These are phyloP conservation scores for Trichonephila clavata DNA, from an alignment of 1,140 invertebrate species.

Conservation along the genomic window DNA sequence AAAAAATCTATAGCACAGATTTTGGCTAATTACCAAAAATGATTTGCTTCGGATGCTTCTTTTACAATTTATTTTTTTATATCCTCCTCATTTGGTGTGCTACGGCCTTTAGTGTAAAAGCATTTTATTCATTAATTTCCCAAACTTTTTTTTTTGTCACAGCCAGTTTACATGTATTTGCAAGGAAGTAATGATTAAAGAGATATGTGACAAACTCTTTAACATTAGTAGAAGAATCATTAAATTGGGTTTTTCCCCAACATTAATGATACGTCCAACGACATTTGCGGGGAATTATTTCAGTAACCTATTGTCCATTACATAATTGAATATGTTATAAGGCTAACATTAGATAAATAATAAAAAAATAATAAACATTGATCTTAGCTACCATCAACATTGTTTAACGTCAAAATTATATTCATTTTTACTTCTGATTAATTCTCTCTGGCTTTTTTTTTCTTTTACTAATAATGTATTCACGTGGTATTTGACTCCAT, in stretches of 20 bases:
- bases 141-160: neutral
- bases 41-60: constrained; percentile 47
- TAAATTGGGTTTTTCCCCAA: constrained; percentile 53
- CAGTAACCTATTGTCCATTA: constrained; percentile 69
- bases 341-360: neutral
- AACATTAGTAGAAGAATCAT: constrained; percentile 65
- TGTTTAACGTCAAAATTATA: constrained; percentile 61
- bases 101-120: constrained; percentile 19
- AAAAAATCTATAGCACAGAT: constrained; percentile 46
- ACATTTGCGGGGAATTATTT: constrained; percentile 68
- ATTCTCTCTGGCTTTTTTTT: neutral
- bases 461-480: neutral
- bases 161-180: constrained; percentile 28
- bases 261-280: constrained; percentile 34
- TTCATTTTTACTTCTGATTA: constrained; percentile 60
- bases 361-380: constrained; percentile 30
- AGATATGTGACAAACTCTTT: constrained; percentile 66
- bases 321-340: constrained; percentile 67
- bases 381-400: constrained; percentile 46
- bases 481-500: constrained; percentile 34
- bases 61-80: neutral
- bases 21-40: constrained; percentile 69
- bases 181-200: constrained; percentile 43
- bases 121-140: constrained; percentile 65
- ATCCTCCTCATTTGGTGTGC: neutral